Conservation (phyloP, 1,140 invertebrate species). For the Uloborus diversus region DNA sequence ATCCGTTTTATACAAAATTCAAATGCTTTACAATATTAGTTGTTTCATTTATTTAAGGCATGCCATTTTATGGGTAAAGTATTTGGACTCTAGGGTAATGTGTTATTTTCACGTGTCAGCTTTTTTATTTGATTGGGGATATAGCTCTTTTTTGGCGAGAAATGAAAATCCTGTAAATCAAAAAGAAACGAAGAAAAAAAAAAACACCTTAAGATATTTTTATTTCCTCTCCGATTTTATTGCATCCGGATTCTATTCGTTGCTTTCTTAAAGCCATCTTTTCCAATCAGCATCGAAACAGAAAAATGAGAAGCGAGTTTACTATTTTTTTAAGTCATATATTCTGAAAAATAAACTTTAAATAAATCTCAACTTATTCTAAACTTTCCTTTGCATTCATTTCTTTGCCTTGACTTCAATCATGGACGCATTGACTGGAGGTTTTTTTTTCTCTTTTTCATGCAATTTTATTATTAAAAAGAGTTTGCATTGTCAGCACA, state of each 20-base stretch:
- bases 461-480: conserved; percentile 54
- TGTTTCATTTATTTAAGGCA: no score
- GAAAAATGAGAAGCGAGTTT: conserved; percentile 43
- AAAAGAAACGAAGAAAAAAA: no score
- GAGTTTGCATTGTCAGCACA: conserved; percentile 50
- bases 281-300: conserved; percentile 32
- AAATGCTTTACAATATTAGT: no score
- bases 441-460: conserved; percentile 8
- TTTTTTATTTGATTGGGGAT: conserved; percentile 6
- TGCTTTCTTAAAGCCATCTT: conserved; percentile 25
- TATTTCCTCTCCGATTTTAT: conserved; percentile 44
- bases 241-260: conserved; percentile 43
- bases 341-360: neutral
- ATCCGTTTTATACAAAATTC: no score
- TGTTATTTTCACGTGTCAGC: no score
- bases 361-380: conserved; percentile 40
- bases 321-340: conserved; percentile 19
- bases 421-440: conserved; percentile 16
- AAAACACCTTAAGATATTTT: conserved; percentile 29
- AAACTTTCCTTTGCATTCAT: conserved; percentile 12
- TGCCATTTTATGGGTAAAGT: no score
- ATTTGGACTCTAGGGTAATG: no score
- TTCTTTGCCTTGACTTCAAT: conserved; percentile 29
- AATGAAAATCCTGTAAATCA: no score
- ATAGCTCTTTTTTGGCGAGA: no score